Percentiles rank a stretch among this genome's conserved stretches.
phyloP scores from a whole-genome alignment of 2,113 vertebrate genomes.

The Cathartes aura region DNA sequence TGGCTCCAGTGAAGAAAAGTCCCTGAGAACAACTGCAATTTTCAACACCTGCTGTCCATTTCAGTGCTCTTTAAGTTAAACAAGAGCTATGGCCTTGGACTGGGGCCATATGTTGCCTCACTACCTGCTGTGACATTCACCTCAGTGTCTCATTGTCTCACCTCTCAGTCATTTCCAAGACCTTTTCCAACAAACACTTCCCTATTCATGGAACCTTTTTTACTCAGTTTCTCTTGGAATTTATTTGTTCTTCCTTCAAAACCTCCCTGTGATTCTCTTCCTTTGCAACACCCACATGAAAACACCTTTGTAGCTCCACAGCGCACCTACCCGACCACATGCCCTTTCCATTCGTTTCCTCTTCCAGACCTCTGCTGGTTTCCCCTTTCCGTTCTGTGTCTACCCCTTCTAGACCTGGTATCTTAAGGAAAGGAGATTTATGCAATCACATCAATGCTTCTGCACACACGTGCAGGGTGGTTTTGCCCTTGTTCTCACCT shows the following conservation, averaged over 20 bases:
- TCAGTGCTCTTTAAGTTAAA: neutral
- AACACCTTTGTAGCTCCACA: neutral
- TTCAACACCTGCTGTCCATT: neutral
- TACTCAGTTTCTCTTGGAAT: neutral
- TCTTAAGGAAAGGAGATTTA: neutral
- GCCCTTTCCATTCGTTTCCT: neutral
- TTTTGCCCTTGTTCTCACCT: neutral
- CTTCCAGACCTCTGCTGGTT: neutral
- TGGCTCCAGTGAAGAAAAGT: neutral
- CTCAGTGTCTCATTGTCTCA: neutral
- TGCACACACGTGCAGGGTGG: accelerated
- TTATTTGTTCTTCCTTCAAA: neutral
- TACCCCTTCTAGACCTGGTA: neutral
- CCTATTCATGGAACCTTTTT: neutral
- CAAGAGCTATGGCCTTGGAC: neutral
- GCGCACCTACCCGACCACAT: neutral
- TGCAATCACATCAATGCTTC: neutral
- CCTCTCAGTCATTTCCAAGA: neutral
- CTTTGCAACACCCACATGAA: neutral
- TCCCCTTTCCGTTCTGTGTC: neutral
- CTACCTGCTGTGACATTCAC: neutral
- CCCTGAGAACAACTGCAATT: neutral
- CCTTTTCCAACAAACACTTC: neutral
- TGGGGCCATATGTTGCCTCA: neutral
- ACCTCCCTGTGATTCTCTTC: neutral